A percentile compares a stretch with the other conserved stretches of the same genome.
Conservation (phyloP, 2,888 invertebrate species). For the Polydrusus tereticollis region DNA sequence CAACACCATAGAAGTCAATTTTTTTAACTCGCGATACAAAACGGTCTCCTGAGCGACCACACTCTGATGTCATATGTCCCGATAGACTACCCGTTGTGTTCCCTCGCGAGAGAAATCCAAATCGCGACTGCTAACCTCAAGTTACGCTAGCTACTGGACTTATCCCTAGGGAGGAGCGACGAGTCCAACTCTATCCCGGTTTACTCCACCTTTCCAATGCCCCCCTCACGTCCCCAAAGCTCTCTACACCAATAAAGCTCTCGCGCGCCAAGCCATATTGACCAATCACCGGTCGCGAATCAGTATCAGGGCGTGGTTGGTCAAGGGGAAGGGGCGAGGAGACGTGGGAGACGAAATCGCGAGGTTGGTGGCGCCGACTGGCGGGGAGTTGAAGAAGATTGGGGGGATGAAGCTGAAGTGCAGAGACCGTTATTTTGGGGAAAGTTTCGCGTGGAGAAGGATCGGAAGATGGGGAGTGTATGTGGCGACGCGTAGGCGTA, state of each 20-base stretch:
- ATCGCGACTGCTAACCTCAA: constrained; percentile 64
- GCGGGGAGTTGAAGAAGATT: constrained; percentile 34
- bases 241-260: constrained; percentile 24
- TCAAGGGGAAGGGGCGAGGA: constrained; percentile 52
- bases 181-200: constrained; percentile 60
- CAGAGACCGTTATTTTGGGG: constrained; percentile 42
- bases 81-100: constrained; percentile 56
- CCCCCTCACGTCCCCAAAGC: constrained; percentile 30
- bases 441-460: constrained; percentile 12
- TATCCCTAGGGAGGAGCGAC: constrained; percentile 71
- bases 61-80: constrained; percentile 58
- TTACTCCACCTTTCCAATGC: constrained; percentile 49
- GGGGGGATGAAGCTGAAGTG: constrained; percentile 33
- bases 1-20: constrained; percentile 28
- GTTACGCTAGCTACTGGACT: constrained; percentile 57
- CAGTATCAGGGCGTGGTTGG: constrained; percentile 64
- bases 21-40: constrained; percentile 45
- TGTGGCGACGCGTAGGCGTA: constrained; percentile 45
- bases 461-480: constrained; percentile 22
- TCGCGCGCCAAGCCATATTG: constrained; percentile 29
- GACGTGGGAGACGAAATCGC: constrained; percentile 53
- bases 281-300: constrained; percentile 59
- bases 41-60: constrained; percentile 46
- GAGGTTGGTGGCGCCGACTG: constrained; percentile 48
- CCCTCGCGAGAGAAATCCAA: constrained; percentile 59